phyloP scores from a whole-genome alignment of 2,888 invertebrate species.

The Temnothorax ravouxi region DNA sequence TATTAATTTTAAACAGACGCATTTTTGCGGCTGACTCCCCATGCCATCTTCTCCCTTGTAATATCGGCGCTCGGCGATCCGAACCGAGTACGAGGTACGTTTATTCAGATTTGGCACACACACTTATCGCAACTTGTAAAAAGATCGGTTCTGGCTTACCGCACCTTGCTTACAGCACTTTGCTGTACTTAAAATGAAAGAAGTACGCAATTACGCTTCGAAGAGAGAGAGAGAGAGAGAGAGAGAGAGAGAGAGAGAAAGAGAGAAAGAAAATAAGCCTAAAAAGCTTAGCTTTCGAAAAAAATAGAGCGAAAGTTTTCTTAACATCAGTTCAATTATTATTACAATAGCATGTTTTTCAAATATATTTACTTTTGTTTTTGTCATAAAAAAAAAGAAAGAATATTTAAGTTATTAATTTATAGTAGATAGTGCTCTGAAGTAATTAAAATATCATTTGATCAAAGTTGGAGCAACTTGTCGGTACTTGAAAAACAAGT shows the following conservation, averaged over 20 bases:
- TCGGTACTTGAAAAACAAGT: background rate
- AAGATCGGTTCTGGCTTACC: conserved; percentile 8
- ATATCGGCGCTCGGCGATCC: conserved; percentile 4
- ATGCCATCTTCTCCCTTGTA: background rate
- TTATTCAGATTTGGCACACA: conserved; percentile 14
- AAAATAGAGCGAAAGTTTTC: background rate
- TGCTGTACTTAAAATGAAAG: background rate
- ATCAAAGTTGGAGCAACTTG: background rate
- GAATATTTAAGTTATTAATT: background rate
- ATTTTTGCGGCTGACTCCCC: conserved; percentile 19
- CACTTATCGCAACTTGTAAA: conserved; percentile 28
- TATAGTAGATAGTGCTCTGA: background rate
- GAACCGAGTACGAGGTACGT: background rate
- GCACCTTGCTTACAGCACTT: background rate
- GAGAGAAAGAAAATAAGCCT: background rate
- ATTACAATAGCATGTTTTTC: background rate
- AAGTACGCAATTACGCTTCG: conserved; percentile 11
- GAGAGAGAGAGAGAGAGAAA: background rate
- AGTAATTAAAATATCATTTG: background rate
- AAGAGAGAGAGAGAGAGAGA: background rate
- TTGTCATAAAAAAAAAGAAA: background rate
- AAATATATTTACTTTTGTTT: background rate
- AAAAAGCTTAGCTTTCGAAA: conserved; percentile 7
- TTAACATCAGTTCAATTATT: conserved; percentile 2
- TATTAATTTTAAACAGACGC: conserved; percentile 67